Evolutionary conservation across 2,888 invertebrate genomes (phyloP).

Genomic region (Graphium colonna): DNA sequence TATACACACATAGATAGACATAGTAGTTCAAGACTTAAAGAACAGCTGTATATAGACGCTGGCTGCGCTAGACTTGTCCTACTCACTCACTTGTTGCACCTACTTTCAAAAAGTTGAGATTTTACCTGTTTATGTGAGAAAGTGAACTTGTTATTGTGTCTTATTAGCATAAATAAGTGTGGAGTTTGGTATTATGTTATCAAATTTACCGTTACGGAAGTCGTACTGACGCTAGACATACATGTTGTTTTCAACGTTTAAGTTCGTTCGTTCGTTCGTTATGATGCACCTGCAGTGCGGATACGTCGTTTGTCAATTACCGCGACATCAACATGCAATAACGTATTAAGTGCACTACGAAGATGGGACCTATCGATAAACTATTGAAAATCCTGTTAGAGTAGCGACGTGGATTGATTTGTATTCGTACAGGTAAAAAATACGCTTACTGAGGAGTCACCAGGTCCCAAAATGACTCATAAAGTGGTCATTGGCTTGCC

Average conservation of each 20-base stretch:
- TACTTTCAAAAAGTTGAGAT: constrained; percentile 64
- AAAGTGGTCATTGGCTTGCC: constrained; percentile 52
- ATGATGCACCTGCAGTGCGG: constrained; percentile 71
- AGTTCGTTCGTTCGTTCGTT: constrained; percentile 42
- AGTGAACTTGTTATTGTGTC: constrained; percentile 49
- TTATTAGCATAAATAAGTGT: constrained; percentile 46
- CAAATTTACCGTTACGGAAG: constrained; percentile 63
- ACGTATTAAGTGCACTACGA: constrained; percentile 40
- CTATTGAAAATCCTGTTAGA: constrained; percentile 52
- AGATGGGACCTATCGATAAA: constrained; percentile 48
- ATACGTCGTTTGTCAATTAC: constrained; percentile 33
- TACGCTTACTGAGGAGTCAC: constrained; percentile 49
- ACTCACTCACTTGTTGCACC: constrained; percentile 49
- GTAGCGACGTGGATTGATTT: constrained; percentile 47
- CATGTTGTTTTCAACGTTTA: constrained; percentile 49
- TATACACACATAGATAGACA: constrained; percentile 12
- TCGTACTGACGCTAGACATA: constrained; percentile 54
- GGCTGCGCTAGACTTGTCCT: constrained; percentile 26
- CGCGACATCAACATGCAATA: constrained; percentile 30
- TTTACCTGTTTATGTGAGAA: constrained; percentile 63
- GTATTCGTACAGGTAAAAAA: constrained; percentile 48
- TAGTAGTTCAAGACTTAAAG: constrained; percentile 37
- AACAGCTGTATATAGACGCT: constrained; percentile 47
- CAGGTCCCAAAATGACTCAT: constrained; percentile 71
- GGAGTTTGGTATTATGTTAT: constrained; percentile 44